These are phyloP conservation scores for Etheostoma perlongum DNA, from an alignment of 2,797 vertebrate genomes.

Conservation along the genomic window DNA sequence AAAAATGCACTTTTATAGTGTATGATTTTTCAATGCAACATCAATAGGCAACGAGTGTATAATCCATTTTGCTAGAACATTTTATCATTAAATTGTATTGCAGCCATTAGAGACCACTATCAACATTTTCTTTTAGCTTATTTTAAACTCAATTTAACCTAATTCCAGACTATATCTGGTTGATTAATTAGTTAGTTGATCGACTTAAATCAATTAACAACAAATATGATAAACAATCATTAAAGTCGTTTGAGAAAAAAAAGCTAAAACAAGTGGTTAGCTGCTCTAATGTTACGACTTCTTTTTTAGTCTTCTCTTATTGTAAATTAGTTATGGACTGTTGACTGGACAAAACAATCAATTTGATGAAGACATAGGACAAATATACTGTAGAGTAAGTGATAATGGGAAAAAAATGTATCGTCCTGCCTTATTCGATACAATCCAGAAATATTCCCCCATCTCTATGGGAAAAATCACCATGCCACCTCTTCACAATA, in stretches of 20 bases:
- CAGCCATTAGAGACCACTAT: neutral
- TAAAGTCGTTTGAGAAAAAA: neutral
- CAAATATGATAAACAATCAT: neutral
- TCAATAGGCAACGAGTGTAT: neutral
- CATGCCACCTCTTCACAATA: constrained; percentile 19
- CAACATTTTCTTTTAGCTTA: no score
- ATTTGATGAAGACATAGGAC: no score
- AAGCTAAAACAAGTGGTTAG: neutral
- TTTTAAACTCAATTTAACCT: neutral
- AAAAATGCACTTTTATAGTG: neutral
- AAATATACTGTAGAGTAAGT: neutral
- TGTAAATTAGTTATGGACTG: neutral
- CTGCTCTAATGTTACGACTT: neutral
- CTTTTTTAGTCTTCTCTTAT: neutral
- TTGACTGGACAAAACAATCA: neutral
- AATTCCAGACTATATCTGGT: neutral
- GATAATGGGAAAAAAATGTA: neutral
- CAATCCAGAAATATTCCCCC: neutral
- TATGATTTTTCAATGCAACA: neutral
- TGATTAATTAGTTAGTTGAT: neutral
- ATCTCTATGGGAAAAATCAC: neutral
- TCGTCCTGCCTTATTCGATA: neutral
- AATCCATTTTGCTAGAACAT: neutral
- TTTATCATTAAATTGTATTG: constrained; percentile 1
- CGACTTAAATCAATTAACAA: neutral